phyloP scores from a whole-genome alignment of 1,140 invertebrate species.

The Batillaria attramentaria region DNA sequence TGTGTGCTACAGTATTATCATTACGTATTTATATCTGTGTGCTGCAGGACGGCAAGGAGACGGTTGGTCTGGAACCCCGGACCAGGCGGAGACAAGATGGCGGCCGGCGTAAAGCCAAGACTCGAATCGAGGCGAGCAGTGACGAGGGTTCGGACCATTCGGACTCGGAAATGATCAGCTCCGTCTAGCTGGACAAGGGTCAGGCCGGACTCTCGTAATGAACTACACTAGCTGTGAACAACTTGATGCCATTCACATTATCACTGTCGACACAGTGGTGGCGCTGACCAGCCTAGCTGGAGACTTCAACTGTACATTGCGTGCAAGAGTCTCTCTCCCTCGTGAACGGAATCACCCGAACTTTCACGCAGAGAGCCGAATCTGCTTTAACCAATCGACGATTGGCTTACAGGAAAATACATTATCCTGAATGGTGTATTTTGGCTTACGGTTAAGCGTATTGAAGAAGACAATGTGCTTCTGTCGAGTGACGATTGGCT shows the following conservation, averaged over 20 bases:
- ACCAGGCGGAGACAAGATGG: conserved; percentile 25
- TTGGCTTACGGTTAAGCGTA: no score
- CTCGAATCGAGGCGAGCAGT: conserved; percentile 48
- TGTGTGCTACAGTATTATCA: background rate
- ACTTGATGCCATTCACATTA: no score
- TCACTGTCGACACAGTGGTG: background rate
- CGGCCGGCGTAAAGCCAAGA: conserved; percentile 32
- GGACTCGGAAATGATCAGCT: conserved; percentile 52
- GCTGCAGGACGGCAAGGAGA: conserved; percentile 29
- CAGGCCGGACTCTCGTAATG: background rate
- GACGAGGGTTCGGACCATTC: conserved; percentile 55
- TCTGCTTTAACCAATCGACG: no score
- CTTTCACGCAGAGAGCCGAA: background rate
- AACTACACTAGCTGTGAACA: background rate
- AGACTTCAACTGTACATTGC: no score
- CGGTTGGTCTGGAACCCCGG: conserved; percentile 30
- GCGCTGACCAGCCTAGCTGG: background rate
- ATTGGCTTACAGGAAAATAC: no score
- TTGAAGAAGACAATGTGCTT: no score
- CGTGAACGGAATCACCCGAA: background rate
- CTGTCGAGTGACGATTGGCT: no score
- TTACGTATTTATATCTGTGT: background rate
- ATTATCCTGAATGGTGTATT: no score
- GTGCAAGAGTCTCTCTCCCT: no score
- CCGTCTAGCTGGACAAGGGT: conserved; percentile 19